Conservation (phyloP, 2,113 vertebrate genomes). For the Jacana jacana region DNA sequence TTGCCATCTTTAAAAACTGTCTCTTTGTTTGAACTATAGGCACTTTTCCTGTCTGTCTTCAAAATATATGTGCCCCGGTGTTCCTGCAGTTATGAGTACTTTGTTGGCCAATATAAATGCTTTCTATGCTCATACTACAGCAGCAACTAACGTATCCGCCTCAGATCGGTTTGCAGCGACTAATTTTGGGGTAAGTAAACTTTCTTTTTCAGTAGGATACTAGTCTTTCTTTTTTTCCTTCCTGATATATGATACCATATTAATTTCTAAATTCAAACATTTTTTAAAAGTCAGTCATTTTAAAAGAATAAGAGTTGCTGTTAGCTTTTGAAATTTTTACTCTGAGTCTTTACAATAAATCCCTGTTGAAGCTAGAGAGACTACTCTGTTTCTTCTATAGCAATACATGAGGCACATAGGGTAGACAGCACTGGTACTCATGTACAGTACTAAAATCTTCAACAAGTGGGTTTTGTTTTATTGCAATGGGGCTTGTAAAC, state of each 20-base stretch:
- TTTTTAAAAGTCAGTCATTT: background rate
- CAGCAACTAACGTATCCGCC: slow-evolving; percentile 93
- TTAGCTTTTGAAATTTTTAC: background rate
- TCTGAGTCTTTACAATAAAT: background rate
- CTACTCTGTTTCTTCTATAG: background rate
- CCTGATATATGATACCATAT: background rate
- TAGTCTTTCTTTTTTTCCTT: too few species aligned
- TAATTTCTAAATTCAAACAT: background rate
- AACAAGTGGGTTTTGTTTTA: background rate
- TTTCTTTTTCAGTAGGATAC: background rate
- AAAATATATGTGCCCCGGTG: slow-evolving; percentile 97
- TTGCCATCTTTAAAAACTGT: background rate
- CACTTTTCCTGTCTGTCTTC: slow-evolving; percentile 98
- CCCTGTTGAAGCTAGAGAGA: background rate
- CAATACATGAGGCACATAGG: fast-evolving
- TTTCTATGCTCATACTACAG: slow-evolving; percentile 95
- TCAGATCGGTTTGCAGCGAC: slow-evolving; percentile 96
- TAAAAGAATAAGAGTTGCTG: background rate
- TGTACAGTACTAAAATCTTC: background rate
- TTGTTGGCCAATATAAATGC: slow-evolving; percentile 97
- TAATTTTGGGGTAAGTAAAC: slow-evolving; percentile 91
- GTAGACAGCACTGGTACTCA: background rate
- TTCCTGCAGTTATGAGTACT: slow-evolving; percentile 97
- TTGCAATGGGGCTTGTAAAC: background rate
- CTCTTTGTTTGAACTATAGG: slow-evolving; percentile 73